A percentile compares a stretch with the other conserved stretches of the same genome.
Evolutionary conservation across 2,888 invertebrate species (phyloP).

Genomic region (Pristionchus fissidentatus): DNA sequence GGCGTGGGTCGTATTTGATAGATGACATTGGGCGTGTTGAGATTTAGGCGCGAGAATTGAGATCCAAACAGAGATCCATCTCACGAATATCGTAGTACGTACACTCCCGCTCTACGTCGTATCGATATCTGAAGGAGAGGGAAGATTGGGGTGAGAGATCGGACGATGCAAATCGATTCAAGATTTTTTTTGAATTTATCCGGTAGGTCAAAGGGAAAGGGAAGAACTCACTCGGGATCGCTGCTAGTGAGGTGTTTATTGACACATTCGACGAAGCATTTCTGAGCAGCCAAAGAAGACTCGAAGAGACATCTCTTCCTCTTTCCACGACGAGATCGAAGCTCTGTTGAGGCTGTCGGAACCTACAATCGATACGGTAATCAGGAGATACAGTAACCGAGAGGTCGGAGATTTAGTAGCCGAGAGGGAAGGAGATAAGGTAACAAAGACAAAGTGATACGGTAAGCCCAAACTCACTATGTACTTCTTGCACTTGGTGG

Average conservation of each 20-base stretch:
- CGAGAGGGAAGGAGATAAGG: too few species aligned
- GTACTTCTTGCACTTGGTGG: conserved; percentile 27
- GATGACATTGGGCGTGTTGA: neutral
- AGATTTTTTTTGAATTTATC: too few species aligned
- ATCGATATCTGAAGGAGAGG: conserved; percentile 14
- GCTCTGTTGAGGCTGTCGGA: neutral
- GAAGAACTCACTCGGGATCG: conserved; percentile 20
- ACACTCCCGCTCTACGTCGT: conserved; percentile 35
- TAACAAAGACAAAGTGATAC: neutral
- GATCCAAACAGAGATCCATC: conserved; percentile 23
- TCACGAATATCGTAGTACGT: conserved; percentile 2
- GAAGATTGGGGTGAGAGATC: neutral
- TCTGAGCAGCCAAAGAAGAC: conserved; percentile 15
- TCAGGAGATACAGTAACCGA: neutral
- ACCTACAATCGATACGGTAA: neutral
- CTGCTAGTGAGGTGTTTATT: neutral
- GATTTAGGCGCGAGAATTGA: neutral
- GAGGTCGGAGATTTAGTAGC: too few species aligned
- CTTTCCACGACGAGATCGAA: neutral
- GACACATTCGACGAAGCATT: conserved; percentile 36
- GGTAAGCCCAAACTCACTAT: conserved; percentile 1
- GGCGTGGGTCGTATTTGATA: neutral
- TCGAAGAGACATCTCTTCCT: conserved; percentile 40
- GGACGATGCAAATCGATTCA: neutral
- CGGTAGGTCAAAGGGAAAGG: neutral